Evolutionary conservation across 2,888 invertebrate species (phyloP), one percentile per base, ranked within the genome.

Genomic region (Tinea trinotella): DNA sequence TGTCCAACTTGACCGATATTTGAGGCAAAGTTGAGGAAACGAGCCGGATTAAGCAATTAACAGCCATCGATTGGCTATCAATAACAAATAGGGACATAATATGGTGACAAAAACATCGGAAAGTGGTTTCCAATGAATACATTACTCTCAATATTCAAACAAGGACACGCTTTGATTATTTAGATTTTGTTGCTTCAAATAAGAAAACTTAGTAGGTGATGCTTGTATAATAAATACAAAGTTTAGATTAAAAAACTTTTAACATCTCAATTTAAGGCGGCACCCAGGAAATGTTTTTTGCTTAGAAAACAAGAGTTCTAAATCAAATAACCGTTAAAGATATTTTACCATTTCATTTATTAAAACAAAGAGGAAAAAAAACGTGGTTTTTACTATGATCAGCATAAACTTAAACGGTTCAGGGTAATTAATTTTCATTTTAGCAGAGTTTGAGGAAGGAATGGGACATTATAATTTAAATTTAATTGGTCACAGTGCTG

Each of bases 1-100:
- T 62, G 61, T 65, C 60, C 18, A 60, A 63, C 61, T 63, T 61
- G 59, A 58, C 62, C 66, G 61, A 63, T 62, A 61, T 64, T 64
- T 58, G 57, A 58, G 57, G 58, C 46, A 24, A 54, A 46, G 54
- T 59, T 54, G 54, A 10, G 56, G 54, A 58, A 61, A 56, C 54
- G 57, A 59, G 57, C 58, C 53, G 49, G 56, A 61, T 60, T 59
- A 58, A 55, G 58, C 56, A 56, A 60, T 61, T 62, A 59, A 58
- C 59, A 60, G 49, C 56, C 49, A 57, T 65, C 57, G 48, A 58
- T 58, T 55, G 57, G 53, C 30, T 35, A 56, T 57, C 50, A 58
- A 59, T 57, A 52, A 58, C 46, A 55, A 55, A 55, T 54, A 40
- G 52, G 56, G 44, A 35, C 35, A 44, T 35, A 44, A 35, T 52